phyloP scores from a whole-genome alignment of 2,113 vertebrate species.

The Catagonus wagneri region DNA sequence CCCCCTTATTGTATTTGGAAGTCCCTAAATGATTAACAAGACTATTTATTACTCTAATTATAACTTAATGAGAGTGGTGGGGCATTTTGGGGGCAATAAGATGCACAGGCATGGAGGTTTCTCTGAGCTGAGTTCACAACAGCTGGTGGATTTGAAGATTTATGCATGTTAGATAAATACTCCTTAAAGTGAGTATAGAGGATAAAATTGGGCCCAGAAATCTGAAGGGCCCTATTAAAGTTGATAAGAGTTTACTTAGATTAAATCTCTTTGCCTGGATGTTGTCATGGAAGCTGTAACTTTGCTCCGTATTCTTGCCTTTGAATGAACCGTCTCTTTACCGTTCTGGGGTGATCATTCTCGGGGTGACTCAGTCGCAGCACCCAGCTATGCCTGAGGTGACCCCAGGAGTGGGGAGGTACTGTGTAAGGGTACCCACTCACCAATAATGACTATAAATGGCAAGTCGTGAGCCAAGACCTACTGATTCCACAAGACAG shows the following conservation, averaged over 20 bases:
- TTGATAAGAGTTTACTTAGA: background rate
- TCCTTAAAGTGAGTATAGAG: background rate
- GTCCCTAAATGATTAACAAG: background rate
- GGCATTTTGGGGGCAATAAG: background rate
- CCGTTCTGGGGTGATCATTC: background rate
- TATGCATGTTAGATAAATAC: background rate
- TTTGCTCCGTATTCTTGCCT: background rate
- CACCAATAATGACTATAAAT: background rate
- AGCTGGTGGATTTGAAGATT: background rate
- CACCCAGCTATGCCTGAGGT: background rate
- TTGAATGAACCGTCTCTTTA: background rate
- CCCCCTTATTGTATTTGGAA: background rate
- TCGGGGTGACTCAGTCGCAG: background rate
- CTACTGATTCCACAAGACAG: background rate
- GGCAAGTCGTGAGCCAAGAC: background rate
- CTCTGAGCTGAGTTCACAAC: background rate
- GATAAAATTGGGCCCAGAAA: background rate
- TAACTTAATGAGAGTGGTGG: too few species aligned
- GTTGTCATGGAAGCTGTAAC: background rate
- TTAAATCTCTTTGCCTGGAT: background rate
- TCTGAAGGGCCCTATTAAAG: background rate
- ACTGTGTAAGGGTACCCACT: background rate
- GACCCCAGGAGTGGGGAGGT: background rate
- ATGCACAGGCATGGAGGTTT: background rate
- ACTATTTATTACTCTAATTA: background rate